Evolutionary conservation across 2,113 vertebrate species (phyloP), one percentile per base, ranked within the genome.

Genomic region (Henicopernis longicauda): DNA sequence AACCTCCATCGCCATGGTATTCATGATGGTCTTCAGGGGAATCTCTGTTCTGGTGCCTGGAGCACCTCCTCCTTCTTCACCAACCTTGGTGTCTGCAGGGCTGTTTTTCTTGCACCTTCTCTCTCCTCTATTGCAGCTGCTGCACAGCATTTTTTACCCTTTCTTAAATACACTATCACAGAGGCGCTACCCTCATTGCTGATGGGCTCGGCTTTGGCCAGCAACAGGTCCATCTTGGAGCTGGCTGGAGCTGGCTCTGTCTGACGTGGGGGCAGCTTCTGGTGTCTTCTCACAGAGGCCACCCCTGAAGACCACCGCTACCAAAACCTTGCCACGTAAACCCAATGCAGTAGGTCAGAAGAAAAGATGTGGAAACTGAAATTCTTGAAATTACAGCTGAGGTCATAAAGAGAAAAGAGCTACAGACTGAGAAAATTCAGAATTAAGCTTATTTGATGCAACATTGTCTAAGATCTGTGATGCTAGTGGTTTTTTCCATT

Each of bases 361-460:
- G 14, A 76, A 79, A 71, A 50, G 44, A 18, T 23, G n/a, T 49
- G 9, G 71, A 89, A 95, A 86, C 22, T 32, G 58, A 86, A 93
- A 91, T 86, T 91, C 38, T 86, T 69, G 58, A 86, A 72, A 89
- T 93, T 42, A 36, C 29, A 49, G 31, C 45, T 88, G 76, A 54
- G 17, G 22, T 85, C 40, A 38, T 55, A 77, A 79, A 77, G 62
- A 66, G 15, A 45, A 45, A 77, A 57, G 55, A 65, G 38, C 22
- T 76, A 16, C 42, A 50, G n/a, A n/a, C 49, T 38, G 26, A 15
- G 13, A 45, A 85, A 19, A 50, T 74, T 57, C 36, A 66, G 50
- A 62, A 81, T 80, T 85, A 61, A 88, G 59, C 52, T 90, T 47
- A 54, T 49, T 40, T 88, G 66, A 40, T 85, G 85, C 45, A 31